Conservation (phyloP, 2,797 vertebrate genomes). For the Setipinna tenuifilis region DNA sequence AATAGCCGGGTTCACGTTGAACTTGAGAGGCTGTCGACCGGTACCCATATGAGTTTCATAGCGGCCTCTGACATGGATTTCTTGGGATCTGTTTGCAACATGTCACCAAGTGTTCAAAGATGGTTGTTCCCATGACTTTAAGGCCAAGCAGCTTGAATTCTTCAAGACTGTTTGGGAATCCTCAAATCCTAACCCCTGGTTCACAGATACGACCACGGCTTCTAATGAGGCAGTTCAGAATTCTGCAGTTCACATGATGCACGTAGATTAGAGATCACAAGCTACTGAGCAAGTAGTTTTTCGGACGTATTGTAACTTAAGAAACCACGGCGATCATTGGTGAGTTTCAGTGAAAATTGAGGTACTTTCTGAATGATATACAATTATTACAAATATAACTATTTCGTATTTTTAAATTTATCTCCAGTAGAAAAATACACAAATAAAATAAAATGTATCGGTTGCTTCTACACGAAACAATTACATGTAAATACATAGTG, state of each 20-base stretch:
- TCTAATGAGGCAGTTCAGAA: not conserved
- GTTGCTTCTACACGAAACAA: not conserved
- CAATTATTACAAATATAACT: no score
- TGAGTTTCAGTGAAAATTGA: not conserved
- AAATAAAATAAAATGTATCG: not conserved
- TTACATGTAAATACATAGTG: not conserved
- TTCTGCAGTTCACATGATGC: not conserved
- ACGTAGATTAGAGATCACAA: not conserved
- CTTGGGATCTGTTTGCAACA: constrained; percentile 24
- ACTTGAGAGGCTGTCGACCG: constrained; percentile 16
- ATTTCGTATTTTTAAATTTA: not conserved
- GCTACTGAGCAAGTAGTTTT: not conserved
- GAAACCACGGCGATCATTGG: not conserved
- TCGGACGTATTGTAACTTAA: not conserved
- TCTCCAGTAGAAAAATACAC: not conserved
- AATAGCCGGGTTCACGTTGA: constrained; percentile 29
- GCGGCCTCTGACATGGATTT: constrained; percentile 7
- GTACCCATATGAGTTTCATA: constrained; percentile 13
- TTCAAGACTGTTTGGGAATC: constrained; percentile 3
- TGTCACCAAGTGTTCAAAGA: constrained; percentile 17
- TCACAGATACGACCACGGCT: not conserved
- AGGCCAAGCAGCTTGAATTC: constrained; percentile 20
- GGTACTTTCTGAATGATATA: not conserved
- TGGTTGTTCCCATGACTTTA: constrained; percentile 23
- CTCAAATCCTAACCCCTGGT: not conserved